These are phyloP conservation scores for Leptinotarsa lineolata DNA, from an alignment of 1,140 invertebrate species.

Conservation along the genomic window DNA sequence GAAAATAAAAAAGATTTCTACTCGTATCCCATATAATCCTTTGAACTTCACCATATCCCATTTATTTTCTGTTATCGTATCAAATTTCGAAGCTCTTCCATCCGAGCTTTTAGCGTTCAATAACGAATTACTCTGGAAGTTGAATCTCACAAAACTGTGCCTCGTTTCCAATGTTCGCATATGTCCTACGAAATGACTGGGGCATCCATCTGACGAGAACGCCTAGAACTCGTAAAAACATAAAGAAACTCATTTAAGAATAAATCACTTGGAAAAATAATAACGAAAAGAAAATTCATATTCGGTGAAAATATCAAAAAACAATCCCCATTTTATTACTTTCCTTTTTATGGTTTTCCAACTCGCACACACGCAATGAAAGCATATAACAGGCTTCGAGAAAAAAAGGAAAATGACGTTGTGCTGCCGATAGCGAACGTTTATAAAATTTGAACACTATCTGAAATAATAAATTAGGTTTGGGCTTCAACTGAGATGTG, in stretches of 20 bases:
- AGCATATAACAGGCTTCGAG: conserved; percentile 20
- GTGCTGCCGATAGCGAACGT: not conserved
- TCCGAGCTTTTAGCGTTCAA: conserved; percentile 2
- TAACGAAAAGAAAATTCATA: conserved; percentile 38
- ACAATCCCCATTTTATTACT: conserved; percentile 41
- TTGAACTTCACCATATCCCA: not conserved
- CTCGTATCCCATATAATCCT: conserved; percentile 2
- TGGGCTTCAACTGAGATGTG: too few species aligned
- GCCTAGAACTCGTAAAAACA: conserved; percentile 30
- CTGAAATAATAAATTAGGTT: not conserved
- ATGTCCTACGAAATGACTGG: not conserved
- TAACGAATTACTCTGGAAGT: not conserved
- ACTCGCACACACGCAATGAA: conserved; percentile 26
- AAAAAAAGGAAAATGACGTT: conserved; percentile 30
- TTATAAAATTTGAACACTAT: conserved; percentile 6
- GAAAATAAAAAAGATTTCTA: not conserved
- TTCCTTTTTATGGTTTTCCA: conserved; percentile 34
- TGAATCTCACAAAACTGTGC: not conserved
- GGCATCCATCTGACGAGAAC: conserved; percentile 6
- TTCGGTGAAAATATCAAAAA: conserved; percentile 40
- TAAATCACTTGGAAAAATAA: conserved; percentile 39
- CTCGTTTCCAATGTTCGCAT: not conserved
- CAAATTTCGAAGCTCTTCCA: not conserved
- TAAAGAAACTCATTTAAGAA: conserved; percentile 37
- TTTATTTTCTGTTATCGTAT: not conserved